phyloP scores from a whole-genome alignment of 2,113 vertebrate genomes.

The Pseudopipra pipra region DNA sequence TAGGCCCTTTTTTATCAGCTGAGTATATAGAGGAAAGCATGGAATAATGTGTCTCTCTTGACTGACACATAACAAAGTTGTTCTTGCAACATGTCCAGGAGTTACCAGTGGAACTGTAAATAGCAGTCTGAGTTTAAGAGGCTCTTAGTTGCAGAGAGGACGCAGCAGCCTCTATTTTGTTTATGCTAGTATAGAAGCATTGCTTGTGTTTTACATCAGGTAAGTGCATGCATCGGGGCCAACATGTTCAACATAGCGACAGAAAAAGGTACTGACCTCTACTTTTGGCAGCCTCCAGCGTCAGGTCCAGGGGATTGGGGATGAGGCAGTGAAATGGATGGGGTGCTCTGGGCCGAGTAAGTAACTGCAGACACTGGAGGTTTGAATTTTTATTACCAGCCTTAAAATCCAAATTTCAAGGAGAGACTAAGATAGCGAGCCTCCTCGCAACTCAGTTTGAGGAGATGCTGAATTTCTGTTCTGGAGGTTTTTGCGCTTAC shows the following conservation, averaged over 20 bases:
- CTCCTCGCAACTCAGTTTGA: background rate
- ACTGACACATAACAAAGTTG: background rate
- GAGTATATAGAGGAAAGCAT: background rate
- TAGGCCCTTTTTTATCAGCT: background rate
- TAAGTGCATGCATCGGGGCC: background rate
- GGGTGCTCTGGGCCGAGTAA: background rate
- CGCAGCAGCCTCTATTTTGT: background rate
- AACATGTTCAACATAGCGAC: background rate
- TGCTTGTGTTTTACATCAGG: background rate
- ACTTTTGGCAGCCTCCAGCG: background rate
- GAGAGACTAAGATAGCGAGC: rapidly evolving
- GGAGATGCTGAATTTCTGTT: background rate
- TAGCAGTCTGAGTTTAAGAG: background rate
- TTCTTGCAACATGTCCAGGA: background rate
- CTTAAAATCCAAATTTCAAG: background rate
- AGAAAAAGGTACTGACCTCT: background rate
- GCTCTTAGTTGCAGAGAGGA: background rate
- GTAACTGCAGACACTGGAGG: background rate
- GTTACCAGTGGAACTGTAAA: background rate
- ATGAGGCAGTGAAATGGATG: background rate
- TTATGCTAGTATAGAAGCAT: background rate
- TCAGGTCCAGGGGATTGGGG: background rate
- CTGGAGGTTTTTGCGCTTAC: background rate
- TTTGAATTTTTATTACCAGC: background rate
- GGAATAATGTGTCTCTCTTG: background rate